Evolutionary conservation across 1,140 invertebrate genomes (phyloP), one percentile per base, ranked within the genome.

Genomic region (Eupeodes corollae): DNA sequence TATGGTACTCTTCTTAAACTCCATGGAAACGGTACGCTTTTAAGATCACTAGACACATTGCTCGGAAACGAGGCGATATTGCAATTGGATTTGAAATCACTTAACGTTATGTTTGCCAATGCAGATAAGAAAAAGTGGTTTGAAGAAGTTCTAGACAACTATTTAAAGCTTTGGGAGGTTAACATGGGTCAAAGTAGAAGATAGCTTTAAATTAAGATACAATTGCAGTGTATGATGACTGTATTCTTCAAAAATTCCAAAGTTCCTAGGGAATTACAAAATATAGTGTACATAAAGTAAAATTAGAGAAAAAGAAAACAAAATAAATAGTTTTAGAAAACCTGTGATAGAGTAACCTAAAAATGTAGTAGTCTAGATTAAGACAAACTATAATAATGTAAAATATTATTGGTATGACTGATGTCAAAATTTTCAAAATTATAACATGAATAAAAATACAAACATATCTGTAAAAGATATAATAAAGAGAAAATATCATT

Each of bases 81-180:
- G 33, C 83, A 88, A 68, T 67, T 90, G 47, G 79, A 89, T 55
- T 69, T 91, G 56, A 82, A 82, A 54, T 83, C 84, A 38, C 70
- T 91, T 44, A 77, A 80, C 30, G 79, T 83, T 2, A 78, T 83
- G 1, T 87, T 91, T 56, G 79, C 88, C 51, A 79, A 89, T 51
- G 71, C 69, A 3, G 67, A 75, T 9, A 82, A 84, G 58, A 75
- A 77, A 56, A 74, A 80, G 53, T 90, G 85, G 84, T 90, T 88
- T 68, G 77, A 84, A 47, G 84, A 90, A 72, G 83, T 88, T 35
- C 77, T 91, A 58, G 86, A 88, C 66, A 90, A 91, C 73, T 84
- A 86, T 69, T 77, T 88, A 59, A 87, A 88, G 73, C 70, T 90
- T 35, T 90, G 87, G 85, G 87, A 91, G 69, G 79, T 83, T 52